Base-by-base conservation (phyloP, 2,113 vertebrate genomes). In the Ageneiosus marmoratus region DNA sequence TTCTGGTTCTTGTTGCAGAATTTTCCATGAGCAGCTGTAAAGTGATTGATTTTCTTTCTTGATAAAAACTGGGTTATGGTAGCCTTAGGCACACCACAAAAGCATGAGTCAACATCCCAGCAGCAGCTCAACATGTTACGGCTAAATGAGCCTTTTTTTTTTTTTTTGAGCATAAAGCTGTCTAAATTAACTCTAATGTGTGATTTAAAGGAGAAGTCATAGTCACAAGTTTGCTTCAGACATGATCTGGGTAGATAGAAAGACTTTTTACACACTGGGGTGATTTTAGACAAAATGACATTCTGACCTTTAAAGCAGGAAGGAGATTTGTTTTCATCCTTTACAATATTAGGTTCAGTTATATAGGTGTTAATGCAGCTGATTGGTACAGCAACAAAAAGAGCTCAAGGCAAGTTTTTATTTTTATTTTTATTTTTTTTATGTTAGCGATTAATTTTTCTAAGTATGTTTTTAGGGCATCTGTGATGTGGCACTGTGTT, bases 91-190 rank as follows among this genome's bases (percentile, higher is more conserved):
- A 76, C 73, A 76, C 29, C 48, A 24, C 5, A 34, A 22, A 32
- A 15, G 22, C 16, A 65, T 76, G 81, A 76, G 70, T 82, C 70
- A 82, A 65, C 72, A 51, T 63, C 56, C 32, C n/a, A 65, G 80
- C n/a, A 65, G 80, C 70, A 74, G 9, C 41, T 82, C 46, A 29
- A 20, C 70, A 56, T 81, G 80, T 75, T 74, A 82, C 62, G 41
- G 70, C 37, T 74, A 74, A 74, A 37, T 74, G 56, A 50, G 15
- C 20, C 69, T 41, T 8, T 16, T 20, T 37, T 37, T 74, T 72
- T 29, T 50, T 16, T 67, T 37, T 50, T 50, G 1, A 29, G 37
- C 24, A 55, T 63, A 65, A 79, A 79, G 77, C 44, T 63, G 58
- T 79, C 78, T 51, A 67, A 65, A 55, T n/a, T 70, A 50, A 80